Evolutionary conservation across 1,140 invertebrate genomes (phyloP), one percentile per base, ranked within the genome.

Genomic region (Pygmarrhopalites habei): DNA sequence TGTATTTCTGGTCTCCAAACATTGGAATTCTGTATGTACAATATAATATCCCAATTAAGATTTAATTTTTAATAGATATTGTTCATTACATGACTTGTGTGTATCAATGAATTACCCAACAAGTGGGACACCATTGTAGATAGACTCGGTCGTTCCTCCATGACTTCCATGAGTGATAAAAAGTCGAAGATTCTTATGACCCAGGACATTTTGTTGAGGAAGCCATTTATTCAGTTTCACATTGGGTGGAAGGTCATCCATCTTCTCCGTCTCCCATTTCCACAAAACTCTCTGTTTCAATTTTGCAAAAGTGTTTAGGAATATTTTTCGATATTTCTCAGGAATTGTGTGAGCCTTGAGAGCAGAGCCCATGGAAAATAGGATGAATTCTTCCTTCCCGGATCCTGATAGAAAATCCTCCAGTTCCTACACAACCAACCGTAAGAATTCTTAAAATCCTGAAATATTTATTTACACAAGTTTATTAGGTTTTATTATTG

Each of bases 181-280:
- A 12, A 41, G 39, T n/a, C 39, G 39, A 41, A 41, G 12, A 41
- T 41, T 41, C n/a, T 41, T n/a, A n/a, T 41, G 39, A n/a, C 39
- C 39, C 39, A 41, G 39, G 62, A 17, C 63, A 53, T n/a, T n/a
- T n/a, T n/a, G n/a, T n/a, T n/a, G n/a, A n/a, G n/a, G n/a, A n/a
- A n/a, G n/a, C n/a, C n/a, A 82, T 30, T 72, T 72, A 2, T 73
- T 67, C 10, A 77, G 65, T 28, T 76, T 75, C 1, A 83, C 76
- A 71, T 83, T 82, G 1, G 75, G 69, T 14, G 81, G 76, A 0
- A 64, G 23, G 4, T 29, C 52, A 7, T 44, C 66, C 79, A 82
- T 72, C 82, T 83, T 80, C 81, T 83, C n/a, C 83, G 67, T 7
- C 83, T 76, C n/a, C n/a, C n/a, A n/a, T n/a, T n/a, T n/a, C n/a